Conservation (phyloP, 2,888 invertebrate genomes). For the Acronicta psi region DNA sequence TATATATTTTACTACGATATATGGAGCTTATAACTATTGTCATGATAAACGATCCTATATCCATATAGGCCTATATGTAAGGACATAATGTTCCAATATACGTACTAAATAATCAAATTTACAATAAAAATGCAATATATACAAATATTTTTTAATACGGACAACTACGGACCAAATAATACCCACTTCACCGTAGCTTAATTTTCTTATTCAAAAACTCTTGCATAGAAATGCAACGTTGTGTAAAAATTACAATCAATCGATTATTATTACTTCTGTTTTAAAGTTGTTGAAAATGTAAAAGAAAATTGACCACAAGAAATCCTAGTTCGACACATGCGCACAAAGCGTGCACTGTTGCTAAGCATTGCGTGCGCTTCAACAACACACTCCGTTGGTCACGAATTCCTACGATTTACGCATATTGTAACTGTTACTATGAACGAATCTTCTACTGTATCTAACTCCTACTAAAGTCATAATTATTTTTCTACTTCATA, state of each 20-base stretch:
- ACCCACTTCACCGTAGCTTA: no score
- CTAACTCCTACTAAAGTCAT: background rate
- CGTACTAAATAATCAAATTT: no score
- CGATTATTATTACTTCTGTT: no score
- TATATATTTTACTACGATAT: conserved; percentile 36
- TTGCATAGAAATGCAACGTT: no score
- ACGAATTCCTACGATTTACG: conserved; percentile 53
- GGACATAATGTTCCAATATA: conserved; percentile 8
- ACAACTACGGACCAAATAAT: no score
- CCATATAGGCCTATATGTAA: no score
- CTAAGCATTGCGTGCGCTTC: conserved; percentile 68
- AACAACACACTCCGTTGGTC: conserved; percentile 52
- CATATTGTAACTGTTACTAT: conserved; percentile 53
- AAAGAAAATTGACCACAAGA: conserved; percentile 60
- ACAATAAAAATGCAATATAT: no score
- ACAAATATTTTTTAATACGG: no score
- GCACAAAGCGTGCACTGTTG: conserved; percentile 59
- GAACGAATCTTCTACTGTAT: conserved; percentile 22
- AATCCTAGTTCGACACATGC: conserved; percentile 57
- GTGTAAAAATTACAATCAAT: no score
- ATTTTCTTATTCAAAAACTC: no score
- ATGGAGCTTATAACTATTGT: conserved; percentile 26
- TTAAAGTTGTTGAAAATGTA: conserved; percentile 38
- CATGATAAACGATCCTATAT: no score
- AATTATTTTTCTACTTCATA: background rate